A percentile compares a stretch with the other conserved stretches of the same genome.
These are phyloP conservation scores for Gryllus bimaculatus DNA, from an alignment of 1,140 invertebrate species.

Conservation along the genomic window DNA sequence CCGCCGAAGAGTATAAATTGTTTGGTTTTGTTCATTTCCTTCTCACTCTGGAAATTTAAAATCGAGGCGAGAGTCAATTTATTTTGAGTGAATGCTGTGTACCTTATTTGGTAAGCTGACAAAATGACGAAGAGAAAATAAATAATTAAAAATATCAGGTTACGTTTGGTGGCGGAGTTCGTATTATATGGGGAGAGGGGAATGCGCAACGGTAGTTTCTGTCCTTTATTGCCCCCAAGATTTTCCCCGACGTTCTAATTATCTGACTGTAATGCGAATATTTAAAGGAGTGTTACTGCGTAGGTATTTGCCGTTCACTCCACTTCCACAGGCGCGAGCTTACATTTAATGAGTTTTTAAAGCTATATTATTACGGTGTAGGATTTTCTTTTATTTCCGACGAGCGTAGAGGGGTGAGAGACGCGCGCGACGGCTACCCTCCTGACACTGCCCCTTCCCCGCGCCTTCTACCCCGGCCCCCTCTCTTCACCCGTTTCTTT, in stretches of 20 bases:
- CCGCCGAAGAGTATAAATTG: too few relatives aligned
- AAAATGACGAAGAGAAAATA: not conserved
- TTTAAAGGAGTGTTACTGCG: not conserved
- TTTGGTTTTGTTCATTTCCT: too few relatives aligned
- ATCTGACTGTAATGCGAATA: not conserved
- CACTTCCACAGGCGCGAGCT: not conserved
- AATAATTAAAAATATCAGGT: not conserved
- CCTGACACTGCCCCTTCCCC: too few relatives aligned
- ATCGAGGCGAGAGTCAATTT: too few relatives aligned
- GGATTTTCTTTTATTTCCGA: not conserved
- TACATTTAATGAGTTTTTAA: not conserved
- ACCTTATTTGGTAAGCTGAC: not conserved
- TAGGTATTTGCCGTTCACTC: not conserved
- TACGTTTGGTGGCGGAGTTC: not conserved
- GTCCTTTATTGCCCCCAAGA: not conserved
- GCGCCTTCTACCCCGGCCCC: too few relatives aligned
- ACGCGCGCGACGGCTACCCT: too few relatives aligned
- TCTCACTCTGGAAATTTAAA: too few relatives aligned
- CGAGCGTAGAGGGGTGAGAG: too few relatives aligned
- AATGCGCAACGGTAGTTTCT: not conserved
- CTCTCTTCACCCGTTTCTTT: too few relatives aligned
- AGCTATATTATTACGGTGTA: constrained; percentile 5
- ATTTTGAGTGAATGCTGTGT: not conserved
- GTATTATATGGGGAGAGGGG: not conserved
- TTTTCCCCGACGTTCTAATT: not conserved